These are phyloP conservation scores for Cephalopholis sonnerati DNA, from an alignment of 2,113 vertebrate species.

Conservation along the genomic window DNA sequence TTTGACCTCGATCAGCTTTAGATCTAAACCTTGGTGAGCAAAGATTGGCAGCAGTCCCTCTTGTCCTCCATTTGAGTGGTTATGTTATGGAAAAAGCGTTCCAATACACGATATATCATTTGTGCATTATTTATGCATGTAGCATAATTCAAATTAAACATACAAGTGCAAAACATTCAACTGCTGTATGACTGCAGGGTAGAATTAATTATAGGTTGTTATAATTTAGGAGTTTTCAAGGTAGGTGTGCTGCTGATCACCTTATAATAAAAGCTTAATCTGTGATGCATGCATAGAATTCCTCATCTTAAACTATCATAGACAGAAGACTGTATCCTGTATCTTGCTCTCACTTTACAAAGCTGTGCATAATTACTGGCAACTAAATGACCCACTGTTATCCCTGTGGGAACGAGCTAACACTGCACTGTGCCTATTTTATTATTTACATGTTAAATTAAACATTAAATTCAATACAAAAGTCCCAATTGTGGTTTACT, in stretches of 20 bases:
- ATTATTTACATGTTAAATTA: not conserved
- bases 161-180: slow-evolving; percentile 2
- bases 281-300: not conserved
- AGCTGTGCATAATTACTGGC: slow-evolving; percentile 31
- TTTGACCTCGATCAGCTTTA: not conserved
- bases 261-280: not conserved
- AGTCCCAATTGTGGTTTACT: not conserved
- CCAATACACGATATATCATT: not conserved
- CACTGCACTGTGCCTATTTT: not conserved
- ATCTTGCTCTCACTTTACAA: slow-evolving; percentile 18
- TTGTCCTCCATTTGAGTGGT: not conserved
- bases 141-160: slow-evolving; percentile 2
- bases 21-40: not conserved
- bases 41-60: not conserved
- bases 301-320: too few relatives aligned
- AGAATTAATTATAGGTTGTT: not conserved
- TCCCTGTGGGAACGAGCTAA: slow-evolving; percentile 14
- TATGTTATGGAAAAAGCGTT: not conserved
- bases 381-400: slow-evolving; percentile 26
- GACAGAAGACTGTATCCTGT: slow-evolving; percentile 2
- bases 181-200: not conserved
- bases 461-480: not conserved
- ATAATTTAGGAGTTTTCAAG: not conserved
- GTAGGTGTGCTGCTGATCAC: not conserved
- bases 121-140: slow-evolving; percentile 3